These are phyloP conservation scores for Contarinia nasturtii DNA, from an alignment of 1,140 invertebrate genomes.

Conservation along the genomic window DNA sequence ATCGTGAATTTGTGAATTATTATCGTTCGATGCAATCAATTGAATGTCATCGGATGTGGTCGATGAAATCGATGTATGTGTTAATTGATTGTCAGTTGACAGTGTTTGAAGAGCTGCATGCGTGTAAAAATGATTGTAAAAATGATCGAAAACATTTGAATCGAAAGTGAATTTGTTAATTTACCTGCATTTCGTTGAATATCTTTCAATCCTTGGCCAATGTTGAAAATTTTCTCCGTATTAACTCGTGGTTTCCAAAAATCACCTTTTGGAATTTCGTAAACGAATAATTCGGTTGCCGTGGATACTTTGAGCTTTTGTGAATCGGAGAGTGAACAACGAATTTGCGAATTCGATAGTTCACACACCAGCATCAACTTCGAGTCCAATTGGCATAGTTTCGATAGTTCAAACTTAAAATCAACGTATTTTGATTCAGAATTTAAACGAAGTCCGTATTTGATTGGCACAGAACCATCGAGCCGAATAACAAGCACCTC, in stretches of 20 bases:
- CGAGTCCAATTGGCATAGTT: constrained; percentile 38
- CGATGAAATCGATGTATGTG: neutral
- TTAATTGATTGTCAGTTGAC: constrained; percentile 3
- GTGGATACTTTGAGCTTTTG: constrained; percentile 19
- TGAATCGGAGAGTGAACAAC: constrained; percentile 25
- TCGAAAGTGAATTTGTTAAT: neutral
- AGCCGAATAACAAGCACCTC: constrained; percentile 60
- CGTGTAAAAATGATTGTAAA: too few species aligned
- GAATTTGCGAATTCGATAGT: constrained; percentile 43
- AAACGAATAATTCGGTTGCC: constrained; percentile 21
- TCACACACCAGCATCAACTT: constrained; percentile 47
- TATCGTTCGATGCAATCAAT: constrained; percentile 1
- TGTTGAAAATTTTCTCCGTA: constrained; percentile 17
- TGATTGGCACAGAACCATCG: constrained; percentile 58
- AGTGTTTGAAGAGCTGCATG: constrained; percentile 1
- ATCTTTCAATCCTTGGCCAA: constrained; percentile 21
- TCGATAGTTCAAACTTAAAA: constrained; percentile 46
- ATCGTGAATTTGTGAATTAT: constrained; percentile 2
- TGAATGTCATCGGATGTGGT: neutral
- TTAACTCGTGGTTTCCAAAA: constrained; percentile 12
- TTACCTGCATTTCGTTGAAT: constrained; percentile 20
- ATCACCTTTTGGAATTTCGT: constrained; percentile 19
- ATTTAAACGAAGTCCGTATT: constrained; percentile 62
- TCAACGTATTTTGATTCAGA: constrained; percentile 57
- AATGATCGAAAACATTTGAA: too few species aligned